Evolutionary conservation across 2,888 invertebrate species (phyloP), one percentile per base, ranked within the genome.

Genomic region (Tethea ocularis): DNA sequence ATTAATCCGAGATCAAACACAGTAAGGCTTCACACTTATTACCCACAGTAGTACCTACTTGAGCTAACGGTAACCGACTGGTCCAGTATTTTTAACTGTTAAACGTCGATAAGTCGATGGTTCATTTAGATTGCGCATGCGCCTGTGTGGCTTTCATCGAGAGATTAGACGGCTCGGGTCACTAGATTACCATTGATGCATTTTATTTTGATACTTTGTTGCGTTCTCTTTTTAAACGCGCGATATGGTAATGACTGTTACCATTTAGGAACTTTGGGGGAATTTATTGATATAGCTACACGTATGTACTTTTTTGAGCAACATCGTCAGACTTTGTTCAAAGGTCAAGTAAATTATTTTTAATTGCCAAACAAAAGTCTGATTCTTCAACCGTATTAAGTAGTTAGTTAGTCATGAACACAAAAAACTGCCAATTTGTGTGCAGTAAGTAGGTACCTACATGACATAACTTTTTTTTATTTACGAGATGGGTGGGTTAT

Each of bases 21-120:
- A 17, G 17, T 5, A 15, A 33, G 33, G 36, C 36, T 33, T 33
- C 54, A 61, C 61, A 66, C 71, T 61, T 71, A 74, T 74, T 73
- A 71, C 68, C 69, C 71, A 26, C 64, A 64, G 58, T 66, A 69
- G 74, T 70, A 72, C n/a, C n/a, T n/a, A n/a, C 72, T 79, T 75
- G 77, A 70, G 66, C 57, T 86, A 87, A 87, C 87, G 87, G 87
- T 84, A 74, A 65, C 57, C 1, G 61, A 68, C 68, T 72, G 77
- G 78, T 74, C 79, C 81, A 80, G 80, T 77, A 78, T 84, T 80
- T 82, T 82, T 85, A 83, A 86, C 86, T 80, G 86, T 86, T 86
- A 84, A 84, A 81, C 74, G 75, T 78, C 78, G 73, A 71, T 69
- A 68, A 64, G 64, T 71, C 71, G 78, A 80, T 77, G 77, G 80